Conservation (phyloP, 2,888 invertebrate species). For the Operophtera brumata region DNA sequence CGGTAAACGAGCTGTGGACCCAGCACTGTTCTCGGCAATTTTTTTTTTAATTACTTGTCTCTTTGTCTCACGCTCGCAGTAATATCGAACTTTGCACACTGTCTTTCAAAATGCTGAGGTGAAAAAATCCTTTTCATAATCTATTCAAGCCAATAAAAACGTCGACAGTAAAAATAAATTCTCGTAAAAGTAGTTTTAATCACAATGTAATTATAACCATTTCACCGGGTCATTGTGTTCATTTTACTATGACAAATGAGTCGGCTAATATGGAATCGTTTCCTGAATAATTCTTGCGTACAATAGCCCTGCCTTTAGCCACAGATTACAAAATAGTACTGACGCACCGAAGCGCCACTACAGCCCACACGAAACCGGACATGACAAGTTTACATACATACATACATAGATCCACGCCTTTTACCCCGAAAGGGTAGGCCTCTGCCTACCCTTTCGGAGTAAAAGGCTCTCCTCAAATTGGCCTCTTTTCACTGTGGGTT, state of each 20-base stretch:
- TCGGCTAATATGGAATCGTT: slow-evolving; percentile 25
- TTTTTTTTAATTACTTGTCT: too few relatives aligned
- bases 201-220: slow-evolving; percentile 12
- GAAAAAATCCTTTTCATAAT: slow-evolving; percentile 4
- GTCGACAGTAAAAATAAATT: slow-evolving; percentile 3
- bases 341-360: neutral
- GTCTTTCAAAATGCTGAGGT: neutral
- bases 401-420: too few relatives aligned
- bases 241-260: slow-evolving; percentile 16
- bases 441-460: too few relatives aligned
- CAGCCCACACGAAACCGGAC: too few relatives aligned
- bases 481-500: too few relatives aligned
- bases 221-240: slow-evolving; percentile 5
- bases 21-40: too few relatives aligned
- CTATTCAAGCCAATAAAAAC: slow-evolving; percentile 3
- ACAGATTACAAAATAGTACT: neutral
- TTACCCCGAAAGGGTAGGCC: too few relatives aligned
- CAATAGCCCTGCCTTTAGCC: slow-evolving; percentile 23
- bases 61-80: too few relatives aligned
- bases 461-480: too few relatives aligned
- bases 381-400: too few relatives aligned
- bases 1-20: too few relatives aligned
- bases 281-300: slow-evolving; percentile 29
- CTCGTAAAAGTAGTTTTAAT: neutral
- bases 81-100: too few relatives aligned